Evolutionary conservation across 2,797 vertebrate genomes (phyloP), one percentile per base, ranked within the genome.

Genomic region (Anableps anableps): DNA sequence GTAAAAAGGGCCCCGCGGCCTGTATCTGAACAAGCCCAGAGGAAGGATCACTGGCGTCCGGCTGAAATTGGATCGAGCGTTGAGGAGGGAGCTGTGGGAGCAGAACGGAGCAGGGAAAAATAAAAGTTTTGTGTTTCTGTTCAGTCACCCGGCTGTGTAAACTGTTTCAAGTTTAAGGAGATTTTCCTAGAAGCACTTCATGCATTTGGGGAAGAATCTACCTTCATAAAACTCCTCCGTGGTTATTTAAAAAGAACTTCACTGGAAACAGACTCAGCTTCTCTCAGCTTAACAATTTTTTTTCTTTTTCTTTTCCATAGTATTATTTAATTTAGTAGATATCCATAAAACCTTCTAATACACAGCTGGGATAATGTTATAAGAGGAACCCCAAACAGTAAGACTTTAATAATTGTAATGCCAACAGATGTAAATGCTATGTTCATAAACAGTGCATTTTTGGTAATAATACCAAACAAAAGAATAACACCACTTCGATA

Each of bases 1-100:
- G 87, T 87, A 90, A 94, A 93, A 94, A 91, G 82, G 86, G 87
- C 87, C 81, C 80, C 0, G 74, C 80, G 88, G 91, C 90, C 93
- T 90, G 87, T 85, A 75, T 88, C 86, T 36, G 81, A 91, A 85
- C 66, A 71, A 87, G 86, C 87, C 90, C 87, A n/a, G 81, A 90
- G 89, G 92, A 94, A 85, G 90, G 88, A 93, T 94, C 90, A 77
- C 89, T 89, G 84, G 85, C 51, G 82, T 41, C 76, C 77, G 90
- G 75, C 85, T 91, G 89, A 91, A 93, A 94, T 93, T 90, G 87
- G 91, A 94, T 93, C 78, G 72, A 19, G 75, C 76, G 11, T 76
- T 55, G 77, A 79, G 77, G 79, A 83, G 76, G 78, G 77, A 70
- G 83, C 84, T n/a, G 82, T 71, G 81, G 76, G 80, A 87, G 87